Conservation (phyloP, 2,113 vertebrate genomes). For the Chiloscyllium plagiosum region DNA sequence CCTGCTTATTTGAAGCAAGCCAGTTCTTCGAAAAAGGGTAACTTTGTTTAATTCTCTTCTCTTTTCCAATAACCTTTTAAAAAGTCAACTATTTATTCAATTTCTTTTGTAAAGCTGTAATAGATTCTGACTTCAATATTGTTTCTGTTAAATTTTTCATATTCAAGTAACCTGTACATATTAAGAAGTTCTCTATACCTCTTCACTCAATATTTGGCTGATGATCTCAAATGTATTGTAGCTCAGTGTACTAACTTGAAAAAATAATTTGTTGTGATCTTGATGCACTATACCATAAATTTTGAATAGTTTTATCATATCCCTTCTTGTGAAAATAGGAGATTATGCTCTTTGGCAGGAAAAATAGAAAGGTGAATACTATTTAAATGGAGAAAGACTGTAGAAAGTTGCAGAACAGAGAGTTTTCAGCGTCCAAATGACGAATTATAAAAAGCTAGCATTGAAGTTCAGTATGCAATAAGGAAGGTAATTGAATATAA, state of each 20-base stretch:
- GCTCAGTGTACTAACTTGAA: background rate
- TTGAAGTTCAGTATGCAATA: no score
- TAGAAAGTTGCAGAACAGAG: no score
- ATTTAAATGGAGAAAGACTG: no score
- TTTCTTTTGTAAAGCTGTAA: background rate
- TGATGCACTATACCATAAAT: background rate
- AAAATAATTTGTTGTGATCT: background rate
- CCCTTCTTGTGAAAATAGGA: background rate
- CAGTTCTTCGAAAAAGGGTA: background rate
- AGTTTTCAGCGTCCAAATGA: no score
- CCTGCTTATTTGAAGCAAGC: background rate
- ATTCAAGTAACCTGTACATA: background rate
- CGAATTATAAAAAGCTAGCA: no score
- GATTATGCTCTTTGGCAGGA: no score
- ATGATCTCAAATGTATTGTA: background rate
- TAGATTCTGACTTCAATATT: background rate
- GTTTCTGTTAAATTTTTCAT: background rate
- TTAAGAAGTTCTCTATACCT: background rate
- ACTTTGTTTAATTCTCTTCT: background rate
- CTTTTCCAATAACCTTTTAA: background rate
- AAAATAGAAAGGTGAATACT: no score
- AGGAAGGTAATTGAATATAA: no score
- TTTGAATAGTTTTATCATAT: background rate
- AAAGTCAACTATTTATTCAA: background rate
- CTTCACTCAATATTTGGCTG: background rate